Base-by-base conservation (phyloP, 1,140 invertebrate species). In the Conopomorpha cramerella region DNA sequence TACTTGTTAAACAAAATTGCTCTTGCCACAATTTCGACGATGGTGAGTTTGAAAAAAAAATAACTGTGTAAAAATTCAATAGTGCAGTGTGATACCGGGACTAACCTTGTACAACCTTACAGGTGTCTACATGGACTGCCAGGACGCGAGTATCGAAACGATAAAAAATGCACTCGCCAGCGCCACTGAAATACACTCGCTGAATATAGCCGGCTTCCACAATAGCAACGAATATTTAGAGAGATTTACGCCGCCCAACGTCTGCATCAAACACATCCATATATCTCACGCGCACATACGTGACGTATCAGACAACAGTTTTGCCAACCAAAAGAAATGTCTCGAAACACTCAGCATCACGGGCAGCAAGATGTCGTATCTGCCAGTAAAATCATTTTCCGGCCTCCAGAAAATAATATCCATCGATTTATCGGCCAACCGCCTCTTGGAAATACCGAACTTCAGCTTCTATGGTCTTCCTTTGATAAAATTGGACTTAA, bases 381-480 rank as follows among this genome's bases (percentile, higher is more conserved):
- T 96, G 31, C 93, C 93, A 0, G 89, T 91, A 51, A 88, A 88
- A 50, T 86, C 92, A 0, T 79, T 95, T 14, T 83, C 85, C 2
- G 82, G 85, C 4, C 77, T 95, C 43, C 78, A 82, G 11, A 85
- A 86, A 48, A 65, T 95, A 10, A 84, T 84, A 11, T 83, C 85
- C 0, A 72, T 96, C 16, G 90, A 95, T 59, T 82, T 96, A n/a
- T 91, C 93, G 55, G 85, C 86, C 33, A 95, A 95, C 63, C 81
- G 89, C 47, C 92, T 95, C 28, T 82, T 84, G 18, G 87, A 92
- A 43, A 79, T 96, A 18, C 86, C 89, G 0, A 90, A 89, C 50
- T 94, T 94, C 56, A 89, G 87, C 43, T 93, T 95, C 60, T 93
- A 91, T 52, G 91, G 90, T 0, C 74, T 95, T 39, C 85, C 86